Percentiles rank a stretch among this genome's conserved stretches.
phyloP scores from a whole-genome alignment of 2,113 vertebrate genomes.

The Gobio gobio region DNA sequence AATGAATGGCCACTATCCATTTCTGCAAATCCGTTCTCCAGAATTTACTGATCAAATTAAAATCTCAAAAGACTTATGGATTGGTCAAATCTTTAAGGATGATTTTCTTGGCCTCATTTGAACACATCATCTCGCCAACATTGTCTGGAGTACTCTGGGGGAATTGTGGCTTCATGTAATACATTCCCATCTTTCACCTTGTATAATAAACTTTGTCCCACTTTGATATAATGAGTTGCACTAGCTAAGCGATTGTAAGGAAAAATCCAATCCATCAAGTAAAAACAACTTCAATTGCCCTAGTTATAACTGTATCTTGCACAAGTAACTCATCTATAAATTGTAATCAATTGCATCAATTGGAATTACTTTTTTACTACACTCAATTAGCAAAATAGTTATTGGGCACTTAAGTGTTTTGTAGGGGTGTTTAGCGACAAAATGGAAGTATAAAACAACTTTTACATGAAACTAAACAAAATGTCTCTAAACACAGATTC shows the following conservation, averaged over 20 bases:
- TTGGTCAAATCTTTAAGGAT: neutral
- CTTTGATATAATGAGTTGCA: neutral
- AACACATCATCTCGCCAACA: neutral
- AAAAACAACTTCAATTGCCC: conserved; percentile 7
- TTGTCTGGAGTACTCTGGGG: conserved; percentile 1
- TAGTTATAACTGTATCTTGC: neutral
- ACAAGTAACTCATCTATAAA: conserved; percentile 15
- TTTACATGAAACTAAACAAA: neutral
- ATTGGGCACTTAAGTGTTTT: conserved; percentile 12
- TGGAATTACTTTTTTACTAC: neutral
- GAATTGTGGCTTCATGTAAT: conserved; percentile 3
- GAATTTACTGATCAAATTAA: neutral
- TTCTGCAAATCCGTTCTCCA: neutral
- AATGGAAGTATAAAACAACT: neutral
- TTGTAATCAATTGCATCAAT: conserved; percentile 1
- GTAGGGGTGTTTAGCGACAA: neutral
- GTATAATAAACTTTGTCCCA: neutral
- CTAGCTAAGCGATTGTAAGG: conserved; percentile 5
- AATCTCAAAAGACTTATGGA: neutral
- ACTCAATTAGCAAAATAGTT: conserved; percentile 7
- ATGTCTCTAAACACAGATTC: neutral
- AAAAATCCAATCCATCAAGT: conserved; percentile 17
- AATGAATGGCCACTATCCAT: no score
- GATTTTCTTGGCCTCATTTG: neutral
- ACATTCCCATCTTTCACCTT: conserved; percentile 1